Evolutionary conservation across 2,888 invertebrate genomes (phyloP).

Genomic region (Odontocerum albicorne): DNA sequence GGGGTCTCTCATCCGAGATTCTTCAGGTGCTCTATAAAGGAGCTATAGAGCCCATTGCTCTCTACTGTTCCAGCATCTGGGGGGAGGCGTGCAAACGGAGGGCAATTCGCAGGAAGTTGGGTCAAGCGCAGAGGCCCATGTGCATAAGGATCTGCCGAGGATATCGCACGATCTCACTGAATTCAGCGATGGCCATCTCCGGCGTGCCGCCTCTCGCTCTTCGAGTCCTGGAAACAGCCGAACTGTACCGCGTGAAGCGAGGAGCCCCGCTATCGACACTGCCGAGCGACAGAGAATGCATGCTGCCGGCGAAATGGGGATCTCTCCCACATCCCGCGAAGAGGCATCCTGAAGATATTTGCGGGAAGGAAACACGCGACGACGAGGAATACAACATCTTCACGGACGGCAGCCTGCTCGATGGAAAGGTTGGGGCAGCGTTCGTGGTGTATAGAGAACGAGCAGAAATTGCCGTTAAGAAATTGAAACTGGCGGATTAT

Average conservation of each 20-base stretch:
- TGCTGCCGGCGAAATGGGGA: not conserved
- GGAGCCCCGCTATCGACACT: not conserved
- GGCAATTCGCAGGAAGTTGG: not conserved
- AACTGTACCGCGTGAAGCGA: not conserved
- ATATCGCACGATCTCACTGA: not conserved
- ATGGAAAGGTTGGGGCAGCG: conserved; percentile 1
- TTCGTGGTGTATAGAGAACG: not conserved
- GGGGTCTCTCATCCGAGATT: not conserved
- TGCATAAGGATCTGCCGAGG: not conserved
- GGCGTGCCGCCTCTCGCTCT: not conserved
- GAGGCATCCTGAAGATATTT: not conserved
- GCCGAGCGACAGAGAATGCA: not conserved
- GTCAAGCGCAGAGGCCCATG: not conserved
- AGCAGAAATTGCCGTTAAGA: not conserved
- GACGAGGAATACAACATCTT: not conserved
- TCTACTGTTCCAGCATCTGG: not conserved
- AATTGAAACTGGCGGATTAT: not conserved
- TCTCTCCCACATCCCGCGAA: not conserved
- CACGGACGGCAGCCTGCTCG: conserved; percentile 5
- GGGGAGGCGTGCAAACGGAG: not conserved
- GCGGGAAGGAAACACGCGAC: not conserved
- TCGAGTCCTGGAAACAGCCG: not conserved
- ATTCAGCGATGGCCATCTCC: not conserved
- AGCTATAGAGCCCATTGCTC: not conserved
- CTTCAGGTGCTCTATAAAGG: not conserved